Percentiles rank a stretch among this genome's conserved stretches.
Conservation (phyloP, 1,140 invertebrate species). For the Drosophila nannoptera region DNA sequence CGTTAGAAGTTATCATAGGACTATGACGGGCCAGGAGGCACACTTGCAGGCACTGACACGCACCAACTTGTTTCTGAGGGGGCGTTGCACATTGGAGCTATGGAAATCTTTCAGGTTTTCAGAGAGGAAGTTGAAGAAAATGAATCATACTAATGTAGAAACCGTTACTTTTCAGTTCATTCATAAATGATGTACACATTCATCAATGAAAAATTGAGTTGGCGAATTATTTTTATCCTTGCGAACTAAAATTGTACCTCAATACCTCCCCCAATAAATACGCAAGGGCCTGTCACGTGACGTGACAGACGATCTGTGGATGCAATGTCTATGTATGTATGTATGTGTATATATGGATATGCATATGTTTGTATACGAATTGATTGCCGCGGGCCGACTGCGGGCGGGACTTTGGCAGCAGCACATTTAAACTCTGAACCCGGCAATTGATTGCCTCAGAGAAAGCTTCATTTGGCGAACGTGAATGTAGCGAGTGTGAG, state of each 20-base stretch:
- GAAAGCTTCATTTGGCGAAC: constrained; percentile 67
- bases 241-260: no score
- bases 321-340: constrained; percentile 2
- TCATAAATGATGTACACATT: no score
- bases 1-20: constrained; percentile 33
- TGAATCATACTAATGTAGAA: no score
- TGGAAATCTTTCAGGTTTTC: constrained; percentile 35
- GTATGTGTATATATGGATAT: neutral
- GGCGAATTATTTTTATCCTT: no score
- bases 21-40: neutral
- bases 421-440: constrained; percentile 74
- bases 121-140: constrained; percentile 7
- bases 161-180: neutral
- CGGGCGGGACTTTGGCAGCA: constrained; percentile 34
- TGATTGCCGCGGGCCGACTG: constrained; percentile 28
- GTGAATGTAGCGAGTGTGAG: constrained; percentile 19
- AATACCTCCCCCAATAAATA: constrained; percentile 1
- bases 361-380: constrained; percentile 15
- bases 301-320: constrained; percentile 21
- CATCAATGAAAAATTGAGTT: no score
- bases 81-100: constrained; percentile 9
- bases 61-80: neutral
- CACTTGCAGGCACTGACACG: neutral
- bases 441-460: constrained; percentile 69
- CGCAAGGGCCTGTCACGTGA: constrained; percentile 23